phyloP scores from a whole-genome alignment of 2,113 vertebrate species.

The Tragelaphus strepsiceros region DNA sequence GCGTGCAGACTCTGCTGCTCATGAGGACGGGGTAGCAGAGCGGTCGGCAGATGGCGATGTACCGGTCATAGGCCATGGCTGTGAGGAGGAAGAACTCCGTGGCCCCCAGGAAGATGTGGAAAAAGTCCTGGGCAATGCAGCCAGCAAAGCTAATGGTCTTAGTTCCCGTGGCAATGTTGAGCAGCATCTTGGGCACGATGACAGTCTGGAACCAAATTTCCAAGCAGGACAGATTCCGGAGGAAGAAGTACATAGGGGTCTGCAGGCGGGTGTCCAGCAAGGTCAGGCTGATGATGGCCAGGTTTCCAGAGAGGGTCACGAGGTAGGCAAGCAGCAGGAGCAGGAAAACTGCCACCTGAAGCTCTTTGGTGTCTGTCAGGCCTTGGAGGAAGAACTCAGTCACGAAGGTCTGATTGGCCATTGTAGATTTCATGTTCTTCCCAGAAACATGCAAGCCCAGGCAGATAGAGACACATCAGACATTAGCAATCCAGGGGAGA shows the following conservation, averaged over 20 bases:
- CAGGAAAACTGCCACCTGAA: background rate
- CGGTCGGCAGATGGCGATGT: background rate
- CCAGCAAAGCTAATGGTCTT: background rate
- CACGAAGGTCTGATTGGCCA: background rate
- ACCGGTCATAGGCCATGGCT: background rate
- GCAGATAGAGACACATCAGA: background rate
- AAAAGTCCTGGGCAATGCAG: background rate
- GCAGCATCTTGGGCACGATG: background rate
- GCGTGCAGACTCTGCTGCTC: background rate
- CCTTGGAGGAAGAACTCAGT: background rate
- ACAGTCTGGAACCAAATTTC: background rate
- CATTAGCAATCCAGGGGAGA: background rate
- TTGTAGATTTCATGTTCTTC: background rate
- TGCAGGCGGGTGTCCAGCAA: background rate
- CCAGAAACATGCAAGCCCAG: background rate
- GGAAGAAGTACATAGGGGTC: background rate
- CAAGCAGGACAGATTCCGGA: background rate
- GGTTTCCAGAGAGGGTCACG: background rate
- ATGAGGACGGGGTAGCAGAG: background rate
- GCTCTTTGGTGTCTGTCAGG: background rate
- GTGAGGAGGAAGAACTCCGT: background rate
- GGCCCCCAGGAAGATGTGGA: background rate
- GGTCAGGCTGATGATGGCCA: background rate
- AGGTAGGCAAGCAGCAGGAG: background rate
- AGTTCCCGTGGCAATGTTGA: background rate